Evolutionary conservation across 2,888 invertebrate genomes (phyloP).

Genomic region (Ichneumoninae sp.): DNA sequence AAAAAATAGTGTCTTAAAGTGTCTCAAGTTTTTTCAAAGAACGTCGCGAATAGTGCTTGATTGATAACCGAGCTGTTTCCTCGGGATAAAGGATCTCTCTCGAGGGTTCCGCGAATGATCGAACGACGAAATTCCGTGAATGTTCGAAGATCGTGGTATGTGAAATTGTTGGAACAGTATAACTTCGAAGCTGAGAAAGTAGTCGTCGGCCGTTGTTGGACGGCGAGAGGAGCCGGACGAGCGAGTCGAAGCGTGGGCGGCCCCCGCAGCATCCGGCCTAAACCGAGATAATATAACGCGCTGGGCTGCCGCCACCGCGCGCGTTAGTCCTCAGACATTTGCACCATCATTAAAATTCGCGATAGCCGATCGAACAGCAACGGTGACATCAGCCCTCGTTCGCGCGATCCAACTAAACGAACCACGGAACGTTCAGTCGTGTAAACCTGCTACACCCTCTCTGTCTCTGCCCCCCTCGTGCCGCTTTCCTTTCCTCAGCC

Average conservation of each 20-base stretch:
- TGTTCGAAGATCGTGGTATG: slow-evolving; percentile 48
- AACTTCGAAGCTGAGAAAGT: slow-evolving; percentile 36
- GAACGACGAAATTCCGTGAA: slow-evolving; percentile 68
- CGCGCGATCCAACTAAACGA: slow-evolving; percentile 83
- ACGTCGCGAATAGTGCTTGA: slow-evolving; percentile 28
- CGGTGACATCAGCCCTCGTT: slow-evolving; percentile 83
- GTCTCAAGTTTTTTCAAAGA: neutral
- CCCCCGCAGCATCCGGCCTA: slow-evolving; percentile 82
- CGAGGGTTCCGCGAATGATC: slow-evolving; percentile 41
- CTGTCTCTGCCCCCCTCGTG: slow-evolving; percentile 53
- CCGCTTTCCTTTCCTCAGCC: slow-evolving; percentile 49
- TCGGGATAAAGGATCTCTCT: slow-evolving; percentile 50
- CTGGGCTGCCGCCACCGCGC: slow-evolving; percentile 54
- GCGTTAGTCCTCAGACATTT: slow-evolving; percentile 80
- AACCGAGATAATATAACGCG: slow-evolving; percentile 84
- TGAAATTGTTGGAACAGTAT: slow-evolving; percentile 22
- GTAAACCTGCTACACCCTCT: slow-evolving; percentile 76
- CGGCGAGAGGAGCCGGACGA: slow-evolving; percentile 49
- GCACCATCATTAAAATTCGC: slow-evolving; percentile 85
- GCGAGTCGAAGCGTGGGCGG: slow-evolving; percentile 81
- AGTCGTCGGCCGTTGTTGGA: slow-evolving; percentile 25
- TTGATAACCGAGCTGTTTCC: slow-evolving; percentile 45
- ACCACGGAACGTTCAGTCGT: slow-evolving; percentile 79
- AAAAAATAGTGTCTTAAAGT: neutral
- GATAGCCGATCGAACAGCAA: slow-evolving; percentile 84